Conservation (phyloP, 2,888 invertebrate genomes). For the Pristionchus exspectatus region DNA sequence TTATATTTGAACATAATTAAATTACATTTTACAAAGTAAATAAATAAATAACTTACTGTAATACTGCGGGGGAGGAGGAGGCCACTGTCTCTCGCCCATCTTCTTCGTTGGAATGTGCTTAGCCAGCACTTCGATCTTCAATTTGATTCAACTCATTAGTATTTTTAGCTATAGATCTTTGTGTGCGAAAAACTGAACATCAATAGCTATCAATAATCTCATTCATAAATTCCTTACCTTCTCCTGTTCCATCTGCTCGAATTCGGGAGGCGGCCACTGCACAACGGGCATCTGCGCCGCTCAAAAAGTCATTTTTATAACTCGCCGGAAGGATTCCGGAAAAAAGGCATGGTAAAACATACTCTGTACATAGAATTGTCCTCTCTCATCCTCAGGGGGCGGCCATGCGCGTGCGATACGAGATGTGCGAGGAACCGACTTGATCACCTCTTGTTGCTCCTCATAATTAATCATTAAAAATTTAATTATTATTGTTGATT, state of each 20-base stretch:
- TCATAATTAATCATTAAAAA: background rate
- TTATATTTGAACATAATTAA: background rate
- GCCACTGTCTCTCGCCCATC: conserved; percentile 70
- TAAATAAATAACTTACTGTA: conserved; percentile 58
- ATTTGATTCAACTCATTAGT: no score
- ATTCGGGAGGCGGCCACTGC: conserved; percentile 77
- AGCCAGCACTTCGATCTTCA: conserved; percentile 60
- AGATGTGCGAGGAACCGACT: conserved; percentile 57
- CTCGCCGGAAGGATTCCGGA: background rate
- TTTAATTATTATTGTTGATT: background rate
- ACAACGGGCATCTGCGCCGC: conserved; percentile 67
- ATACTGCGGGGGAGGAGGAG: conserved; percentile 71
- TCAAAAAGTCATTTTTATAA: background rate
- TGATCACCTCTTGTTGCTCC: conserved; percentile 51
- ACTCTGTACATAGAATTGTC: conserved; percentile 52
- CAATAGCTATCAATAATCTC: background rate
- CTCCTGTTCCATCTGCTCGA: conserved; percentile 72
- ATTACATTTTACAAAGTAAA: background rate
- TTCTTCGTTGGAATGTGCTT: conserved; percentile 72
- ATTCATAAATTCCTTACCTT: conserved; percentile 56
- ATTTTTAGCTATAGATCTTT: no score
- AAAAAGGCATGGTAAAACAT: background rate
- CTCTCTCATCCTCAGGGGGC: conserved; percentile 66
- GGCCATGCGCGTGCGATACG: conserved; percentile 73
- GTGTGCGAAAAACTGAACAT: no score